Evolutionary conservation across 2,888 invertebrate genomes (phyloP), one percentile per base, ranked within the genome.

Genomic region (Hypena proboscidalis): DNA sequence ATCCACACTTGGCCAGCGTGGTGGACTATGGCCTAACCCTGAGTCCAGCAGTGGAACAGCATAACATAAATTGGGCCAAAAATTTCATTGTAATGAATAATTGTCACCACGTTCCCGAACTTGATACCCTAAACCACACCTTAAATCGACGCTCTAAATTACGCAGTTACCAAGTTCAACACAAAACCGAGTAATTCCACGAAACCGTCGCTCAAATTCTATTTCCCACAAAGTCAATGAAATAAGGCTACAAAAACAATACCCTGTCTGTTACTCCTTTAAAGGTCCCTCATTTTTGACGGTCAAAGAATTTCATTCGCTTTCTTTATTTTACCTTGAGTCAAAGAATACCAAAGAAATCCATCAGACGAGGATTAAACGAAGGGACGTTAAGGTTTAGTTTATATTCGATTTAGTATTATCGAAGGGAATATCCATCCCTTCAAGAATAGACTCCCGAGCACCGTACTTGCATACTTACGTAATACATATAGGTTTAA

Each of bases 231-330:
- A 14, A 13, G 22, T 13, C 8, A 6, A 5, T 36, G 30, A 41
- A 33, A 36, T 31, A 48, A 50, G 21, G 36, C 30, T 23, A 25
- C 11, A 25, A 51, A 55, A 57, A 60, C 46, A 58, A 59, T 35
- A 50, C 31, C 33, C 44, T 30, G 23, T 32, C 10, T 13, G 14
- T 33, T 41, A 21, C 42, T 30, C 31, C 17, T 6, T 32, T 23
- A 4, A 44, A 60, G 54, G 37, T 46, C 30, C 26, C 15, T 40
- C 50, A 52, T 55, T 48, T 62, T 64, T 51, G 61, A 58, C 58
- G 65, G 53, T 40, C 25, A 44, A 58, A 46, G 40, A 61, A 56
- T 58, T 56, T 48, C 27, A 50, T 64, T 69, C 43, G 50, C 43
- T 56, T 60, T 57, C 58, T 51, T 55, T 62, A 69, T 64, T 58